Evolutionary conservation across 2,797 vertebrate species (phyloP), one percentile per base, ranked within the genome.

Genomic region (Orestias chungarensis): DNA sequence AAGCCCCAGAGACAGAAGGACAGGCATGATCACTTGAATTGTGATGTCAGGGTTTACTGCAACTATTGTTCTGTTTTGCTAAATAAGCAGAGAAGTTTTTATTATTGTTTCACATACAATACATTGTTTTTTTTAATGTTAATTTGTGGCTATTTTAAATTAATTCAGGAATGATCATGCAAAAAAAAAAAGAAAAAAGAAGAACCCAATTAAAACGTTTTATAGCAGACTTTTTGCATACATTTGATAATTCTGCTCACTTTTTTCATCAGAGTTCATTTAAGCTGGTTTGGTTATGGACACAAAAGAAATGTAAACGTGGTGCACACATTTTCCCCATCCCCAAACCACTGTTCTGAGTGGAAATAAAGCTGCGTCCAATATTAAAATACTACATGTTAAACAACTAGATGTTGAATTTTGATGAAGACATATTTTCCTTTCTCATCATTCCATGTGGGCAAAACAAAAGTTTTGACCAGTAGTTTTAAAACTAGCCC

Each of bases 1-100:
- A 59, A 9, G 62, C 52, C 35, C 80, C 33, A 73, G 46, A 75
- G 57, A 82, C 47, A 67, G 40, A 72, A 25, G 35, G 33, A 78
- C 81, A 85, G 68, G 78, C 73, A 76, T 52, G 70, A 75, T 80
- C 43, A 52, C 71, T 77, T 42, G 29, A 68, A 61, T 70, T 40
- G 50, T 20, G 25, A 81, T 52, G 70, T 71, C 79, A 29, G 61
- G 75, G 68, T 81, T 76, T 68, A 78, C 73, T 47, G 50, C 40
- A 70, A 66, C 49, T 55, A 67, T 47, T 44, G 64, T 52, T 71
- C 65, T 50, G 38, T 27, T 11, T 75, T 72, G 55, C 31, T 71
- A 66, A 74, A 74, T 50, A 66, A 55, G 73, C 71, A 74, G 54
- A 75, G 70, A 80, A 81, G 59, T 66, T n/a, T n/a, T n/a, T n/a